Conservation (phyloP, 2,113 vertebrate species). For the Stigmatopora nigra region DNA sequence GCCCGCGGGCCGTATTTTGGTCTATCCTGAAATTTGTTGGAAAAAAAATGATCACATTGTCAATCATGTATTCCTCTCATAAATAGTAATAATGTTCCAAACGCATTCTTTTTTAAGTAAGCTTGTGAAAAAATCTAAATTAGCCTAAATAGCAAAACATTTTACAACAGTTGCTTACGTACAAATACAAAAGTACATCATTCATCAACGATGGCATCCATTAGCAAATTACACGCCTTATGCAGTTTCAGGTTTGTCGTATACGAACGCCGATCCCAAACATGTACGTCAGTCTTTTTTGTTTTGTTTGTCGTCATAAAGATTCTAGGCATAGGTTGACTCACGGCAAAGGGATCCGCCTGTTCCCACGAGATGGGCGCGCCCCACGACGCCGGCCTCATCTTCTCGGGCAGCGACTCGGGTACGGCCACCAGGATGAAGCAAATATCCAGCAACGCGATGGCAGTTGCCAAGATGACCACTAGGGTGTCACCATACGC, state of each 20-base stretch:
- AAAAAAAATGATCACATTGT: too few relatives aligned
- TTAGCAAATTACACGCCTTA: neutral
- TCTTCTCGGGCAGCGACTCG: constrained; percentile 84
- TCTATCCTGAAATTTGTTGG: too few relatives aligned
- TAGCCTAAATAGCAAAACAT: too few relatives aligned
- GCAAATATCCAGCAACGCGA: constrained; percentile 83
- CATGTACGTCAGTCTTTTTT: neutral
- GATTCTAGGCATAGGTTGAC: constrained; percentile 28
- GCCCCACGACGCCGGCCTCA: constrained; percentile 87
- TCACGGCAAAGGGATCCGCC: constrained; percentile 82
- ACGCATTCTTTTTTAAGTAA: too few relatives aligned
- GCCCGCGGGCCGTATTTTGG: too few relatives aligned
- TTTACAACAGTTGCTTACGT: too few relatives aligned
- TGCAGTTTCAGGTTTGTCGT: neutral
- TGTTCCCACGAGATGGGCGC: constrained; percentile 89
- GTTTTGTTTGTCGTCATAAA: neutral
- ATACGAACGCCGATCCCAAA: neutral
- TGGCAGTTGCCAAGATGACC: constrained; percentile 80
- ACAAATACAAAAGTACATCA: too few relatives aligned
- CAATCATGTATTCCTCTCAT: too few relatives aligned
- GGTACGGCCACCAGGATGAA: constrained; percentile 89
- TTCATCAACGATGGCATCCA: too few relatives aligned
- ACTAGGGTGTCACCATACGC: constrained; percentile 82
- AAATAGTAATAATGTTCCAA: too few relatives aligned
- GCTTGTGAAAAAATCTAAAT: too few relatives aligned